Conservation (phyloP, 2,797 vertebrate genomes). For the Buphagus erythrorhynchus region DNA sequence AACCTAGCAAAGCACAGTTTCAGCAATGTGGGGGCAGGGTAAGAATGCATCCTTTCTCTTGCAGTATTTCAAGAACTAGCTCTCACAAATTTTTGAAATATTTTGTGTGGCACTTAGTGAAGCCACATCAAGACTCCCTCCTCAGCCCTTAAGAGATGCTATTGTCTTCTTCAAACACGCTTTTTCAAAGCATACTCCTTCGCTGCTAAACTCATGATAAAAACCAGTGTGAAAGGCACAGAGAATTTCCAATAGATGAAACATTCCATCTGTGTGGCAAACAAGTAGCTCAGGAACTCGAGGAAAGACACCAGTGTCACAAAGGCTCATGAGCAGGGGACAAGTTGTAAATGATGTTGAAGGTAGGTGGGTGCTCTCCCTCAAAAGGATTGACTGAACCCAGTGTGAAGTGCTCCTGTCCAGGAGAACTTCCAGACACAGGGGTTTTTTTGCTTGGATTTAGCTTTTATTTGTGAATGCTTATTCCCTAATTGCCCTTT, state of each 20-base stretch:
- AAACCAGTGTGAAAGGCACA: background rate
- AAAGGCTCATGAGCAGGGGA: background rate
- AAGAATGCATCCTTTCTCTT: conserved; percentile 74
- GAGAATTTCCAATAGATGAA: background rate
- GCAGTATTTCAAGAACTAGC: conserved; percentile 44
- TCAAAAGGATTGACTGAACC: background rate
- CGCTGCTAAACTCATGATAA: background rate
- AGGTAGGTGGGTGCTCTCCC: background rate
- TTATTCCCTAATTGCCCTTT: background rate
- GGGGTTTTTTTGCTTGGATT: background rate
- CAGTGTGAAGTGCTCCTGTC: background rate
- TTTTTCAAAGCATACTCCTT: background rate
- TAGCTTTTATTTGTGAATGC: background rate
- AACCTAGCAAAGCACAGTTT: background rate
- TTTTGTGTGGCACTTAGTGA: conserved; percentile 52
- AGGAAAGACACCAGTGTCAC: background rate
- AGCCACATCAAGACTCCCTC: conserved; percentile 31
- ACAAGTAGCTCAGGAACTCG: background rate
- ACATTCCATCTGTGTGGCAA: background rate
- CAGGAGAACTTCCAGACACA: background rate
- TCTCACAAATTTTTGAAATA: conserved; percentile 72
- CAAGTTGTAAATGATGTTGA: background rate
- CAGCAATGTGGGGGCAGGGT: conserved; percentile 50
- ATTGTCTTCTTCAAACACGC: background rate
- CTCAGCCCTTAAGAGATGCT: background rate